Evolutionary conservation across 2,888 invertebrate genomes (phyloP).

Genomic region (Hoplodrina blanda): DNA sequence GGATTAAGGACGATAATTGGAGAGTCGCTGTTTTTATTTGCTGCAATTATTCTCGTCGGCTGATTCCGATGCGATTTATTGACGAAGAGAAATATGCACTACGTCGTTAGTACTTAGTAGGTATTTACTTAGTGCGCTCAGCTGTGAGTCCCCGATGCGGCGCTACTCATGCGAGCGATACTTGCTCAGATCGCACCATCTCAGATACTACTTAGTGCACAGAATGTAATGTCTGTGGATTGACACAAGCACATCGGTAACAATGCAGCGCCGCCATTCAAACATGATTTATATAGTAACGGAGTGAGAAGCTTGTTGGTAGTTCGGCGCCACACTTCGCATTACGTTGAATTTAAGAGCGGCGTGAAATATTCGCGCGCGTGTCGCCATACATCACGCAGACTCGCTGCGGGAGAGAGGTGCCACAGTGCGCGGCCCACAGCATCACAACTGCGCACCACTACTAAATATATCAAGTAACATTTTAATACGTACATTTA

Average conservation of each 20-base stretch:
- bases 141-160: too few relatives aligned
- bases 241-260: neutral
- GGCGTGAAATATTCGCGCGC: conserved; percentile 42
- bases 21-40: conserved; percentile 6
- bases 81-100: neutral
- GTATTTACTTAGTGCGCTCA: too few relatives aligned
- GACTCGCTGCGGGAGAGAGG: conserved; percentile 22
- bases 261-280: neutral
- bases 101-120: too few relatives aligned
- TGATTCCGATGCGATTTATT: conserved; percentile 20
- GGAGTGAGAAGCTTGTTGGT: conserved; percentile 11
- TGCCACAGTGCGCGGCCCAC: neutral
- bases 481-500: too few relatives aligned
- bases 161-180: too few relatives aligned
- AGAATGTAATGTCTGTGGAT: too few relatives aligned
- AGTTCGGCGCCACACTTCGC: conserved; percentile 20
- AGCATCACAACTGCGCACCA: neutral
- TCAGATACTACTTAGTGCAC: too few relatives aligned
- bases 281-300: conserved; percentile 23
- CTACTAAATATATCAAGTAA: too few relatives aligned
- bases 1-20: conserved; percentile 15
- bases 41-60: conserved; percentile 6
- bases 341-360: conserved; percentile 25
- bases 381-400: conserved; percentile 48
- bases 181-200: too few relatives aligned